These are phyloP conservation scores for Megalops atlanticus DNA, from an alignment of 2,113 vertebrate species.

Conservation along the genomic window DNA sequence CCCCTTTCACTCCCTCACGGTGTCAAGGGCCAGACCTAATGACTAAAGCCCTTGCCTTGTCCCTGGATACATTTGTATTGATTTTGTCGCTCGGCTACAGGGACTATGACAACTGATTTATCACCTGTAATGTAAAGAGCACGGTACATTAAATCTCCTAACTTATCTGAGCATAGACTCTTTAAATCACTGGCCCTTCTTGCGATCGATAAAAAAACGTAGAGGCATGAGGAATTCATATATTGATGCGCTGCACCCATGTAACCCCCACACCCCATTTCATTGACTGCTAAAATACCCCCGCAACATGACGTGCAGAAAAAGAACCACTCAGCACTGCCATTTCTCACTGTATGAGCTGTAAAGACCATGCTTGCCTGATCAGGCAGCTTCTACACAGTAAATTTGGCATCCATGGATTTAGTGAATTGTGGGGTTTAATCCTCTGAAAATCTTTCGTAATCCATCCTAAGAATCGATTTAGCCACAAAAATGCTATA, in stretches of 20 bases:
- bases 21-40: constrained; percentile 44
- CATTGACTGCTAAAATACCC: constrained; percentile 2
- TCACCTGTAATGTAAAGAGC: constrained; percentile 54
- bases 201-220: constrained; percentile 47
- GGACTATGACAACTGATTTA: constrained; percentile 57
- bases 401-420: neutral
- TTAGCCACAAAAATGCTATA: constrained; percentile 31
- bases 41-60: constrained; percentile 40
- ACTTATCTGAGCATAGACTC: constrained; percentile 52
- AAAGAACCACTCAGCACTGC: neutral
- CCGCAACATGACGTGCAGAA: neutral
- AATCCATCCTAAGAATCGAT: constrained; percentile 20
- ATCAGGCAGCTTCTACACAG: neutral
- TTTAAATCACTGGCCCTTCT: constrained; percentile 52
- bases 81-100: constrained; percentile 53
- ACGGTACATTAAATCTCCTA: constrained; percentile 53
- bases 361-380: neutral
- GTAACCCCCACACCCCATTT: constrained; percentile 41
- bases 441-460: constrained; percentile 13
- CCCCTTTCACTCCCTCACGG: neutral
- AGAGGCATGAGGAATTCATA: constrained; percentile 39
- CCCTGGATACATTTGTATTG: constrained; percentile 59
- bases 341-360: neutral
- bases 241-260: constrained; percentile 45
- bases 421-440: constrained; percentile 18